These are phyloP conservation scores for Scolopax rusticola DNA, from an alignment of 2,797 vertebrate genomes.

Conservation along the genomic window DNA sequence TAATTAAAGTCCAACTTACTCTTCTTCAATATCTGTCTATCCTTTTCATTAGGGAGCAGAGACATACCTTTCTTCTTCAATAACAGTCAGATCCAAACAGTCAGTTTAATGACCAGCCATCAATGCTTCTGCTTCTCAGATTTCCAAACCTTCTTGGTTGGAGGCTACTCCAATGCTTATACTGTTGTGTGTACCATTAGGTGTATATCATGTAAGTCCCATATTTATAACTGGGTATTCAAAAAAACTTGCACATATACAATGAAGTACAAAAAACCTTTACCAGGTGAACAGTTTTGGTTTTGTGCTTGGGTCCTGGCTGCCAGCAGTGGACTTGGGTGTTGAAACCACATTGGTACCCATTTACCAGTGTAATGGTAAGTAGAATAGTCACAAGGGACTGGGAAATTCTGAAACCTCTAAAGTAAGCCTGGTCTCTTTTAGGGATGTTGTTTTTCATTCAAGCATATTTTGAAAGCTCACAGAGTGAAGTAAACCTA, in stretches of 20 bases:
- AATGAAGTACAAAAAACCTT: neutral
- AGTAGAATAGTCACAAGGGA: neutral
- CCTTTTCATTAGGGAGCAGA: conserved; percentile 71
- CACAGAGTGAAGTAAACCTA: neutral
- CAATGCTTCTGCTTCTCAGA: neutral
- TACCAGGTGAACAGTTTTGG: neutral
- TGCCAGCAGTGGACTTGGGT: neutral
- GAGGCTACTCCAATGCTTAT: neutral
- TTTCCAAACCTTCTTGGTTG: neutral
- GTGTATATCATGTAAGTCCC: fast-evolving
- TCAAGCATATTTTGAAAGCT: neutral
- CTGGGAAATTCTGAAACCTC: neutral
- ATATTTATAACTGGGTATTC: neutral
- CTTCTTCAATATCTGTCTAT: conserved; percentile 71
- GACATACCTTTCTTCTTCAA: conserved; percentile 15
- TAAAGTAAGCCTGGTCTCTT: neutral
- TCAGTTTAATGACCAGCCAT: conserved; percentile 51
- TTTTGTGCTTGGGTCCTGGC: neutral
- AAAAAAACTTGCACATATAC: neutral
- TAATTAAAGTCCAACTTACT: conserved; percentile 77
- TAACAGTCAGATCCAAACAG: conserved; percentile 43
- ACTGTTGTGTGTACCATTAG: neutral
- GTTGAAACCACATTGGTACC: neutral
- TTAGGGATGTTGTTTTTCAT: neutral
- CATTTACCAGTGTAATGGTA: neutral